These are phyloP conservation scores for mouse (Mus musculus) DNA, from an alignment of 2,113 vertebrate species.

Conservation along the genomic window GRCm39 chr9:21498001-21498500, in stretches of 20 bases:
- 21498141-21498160: not conserved
- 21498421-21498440: constrained; percentile 98
- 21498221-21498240: constrained; percentile 96
- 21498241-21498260: constrained; percentile 98
- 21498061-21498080: not conserved
- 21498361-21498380: not conserved
- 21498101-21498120: not conserved
- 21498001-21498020: not conserved
- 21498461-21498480: constrained; percentile 98
- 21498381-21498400: not conserved
- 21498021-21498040: not conserved
- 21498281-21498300: constrained; percentile 96
- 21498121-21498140: not conserved
- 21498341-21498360: rapidly evolving
- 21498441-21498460: constrained; percentile 98
- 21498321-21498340: constrained; percentile 95
- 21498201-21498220: constrained; percentile 97
- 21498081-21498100: not conserved
- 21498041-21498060: not conserved
- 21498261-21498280: constrained; percentile 97
- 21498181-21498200: constrained; percentile 86
- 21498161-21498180: not conserved
- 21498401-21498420: constrained; percentile 78
- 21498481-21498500: constrained; percentile 97
- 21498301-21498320: constrained; percentile 95